A percentile compares a stretch with the other conserved stretches of the same genome.
Conservation (phyloP, 1,140 invertebrate species). For the Diuraphis noxia region DNA sequence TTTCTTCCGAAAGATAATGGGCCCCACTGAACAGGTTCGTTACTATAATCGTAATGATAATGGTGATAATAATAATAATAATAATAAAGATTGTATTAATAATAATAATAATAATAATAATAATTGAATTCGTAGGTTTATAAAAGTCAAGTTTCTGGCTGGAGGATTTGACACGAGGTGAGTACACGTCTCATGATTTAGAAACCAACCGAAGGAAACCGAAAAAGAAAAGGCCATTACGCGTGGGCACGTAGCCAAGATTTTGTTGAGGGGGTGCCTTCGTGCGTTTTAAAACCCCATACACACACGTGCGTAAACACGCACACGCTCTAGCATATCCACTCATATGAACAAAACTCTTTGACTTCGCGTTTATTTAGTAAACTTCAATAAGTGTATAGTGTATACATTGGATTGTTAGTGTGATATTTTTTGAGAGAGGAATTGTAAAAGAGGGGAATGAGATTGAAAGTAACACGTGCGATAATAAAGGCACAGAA, state of each 20-base stretch:
- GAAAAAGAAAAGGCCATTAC: background rate
- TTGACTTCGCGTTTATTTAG: background rate
- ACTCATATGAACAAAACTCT: background rate
- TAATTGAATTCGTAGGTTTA: too few species aligned
- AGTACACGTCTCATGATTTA: background rate
- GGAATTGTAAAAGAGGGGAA: background rate
- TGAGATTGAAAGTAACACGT: background rate
- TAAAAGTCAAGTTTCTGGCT: background rate
- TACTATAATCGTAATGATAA: too few species aligned
- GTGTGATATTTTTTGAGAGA: background rate
- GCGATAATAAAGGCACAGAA: background rate
- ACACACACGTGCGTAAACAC: constrained; percentile 9
- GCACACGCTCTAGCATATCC: background rate
- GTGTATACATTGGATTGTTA: background rate
- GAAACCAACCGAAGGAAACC: background rate
- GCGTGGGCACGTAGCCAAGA: constrained; percentile 25
- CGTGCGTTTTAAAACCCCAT: background rate
- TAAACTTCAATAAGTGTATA: background rate
- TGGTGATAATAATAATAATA: background rate
- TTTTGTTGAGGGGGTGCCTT: background rate
- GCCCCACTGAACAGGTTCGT: too few species aligned
- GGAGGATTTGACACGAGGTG: background rate
- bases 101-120: background rate
- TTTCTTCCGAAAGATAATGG: too few species aligned
- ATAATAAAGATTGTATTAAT: background rate